phyloP scores from a whole-genome alignment of 2,888 invertebrate genomes.

The Andrena bucephala region DNA sequence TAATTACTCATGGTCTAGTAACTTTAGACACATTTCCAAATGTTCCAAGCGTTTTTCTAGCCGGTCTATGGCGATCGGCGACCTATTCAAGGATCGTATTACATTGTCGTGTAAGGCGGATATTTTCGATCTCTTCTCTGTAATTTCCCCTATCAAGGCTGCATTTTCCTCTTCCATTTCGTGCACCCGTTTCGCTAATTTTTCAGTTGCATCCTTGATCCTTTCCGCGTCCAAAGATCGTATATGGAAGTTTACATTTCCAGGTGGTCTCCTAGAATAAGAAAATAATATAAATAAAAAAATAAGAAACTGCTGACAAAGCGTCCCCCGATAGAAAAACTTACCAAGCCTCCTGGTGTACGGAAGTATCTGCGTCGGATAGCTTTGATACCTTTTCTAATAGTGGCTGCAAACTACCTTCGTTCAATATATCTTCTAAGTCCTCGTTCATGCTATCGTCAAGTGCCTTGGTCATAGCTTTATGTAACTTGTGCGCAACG shows the following conservation, averaged over 20 bases:
- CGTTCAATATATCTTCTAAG: conserved; percentile 71
- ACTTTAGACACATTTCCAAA: conserved; percentile 53
- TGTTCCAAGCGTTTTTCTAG: conserved; percentile 63
- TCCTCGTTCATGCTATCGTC: conserved; percentile 69
- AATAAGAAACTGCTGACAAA: neutral
- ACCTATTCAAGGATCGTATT: conserved; percentile 47
- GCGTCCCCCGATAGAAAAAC: conserved; percentile 13
- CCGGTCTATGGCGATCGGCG: conserved; percentile 50
- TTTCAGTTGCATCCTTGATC: conserved; percentile 71
- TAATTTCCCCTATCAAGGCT: conserved; percentile 67
- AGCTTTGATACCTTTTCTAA: conserved; percentile 71
- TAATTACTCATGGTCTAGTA: conserved; percentile 36
- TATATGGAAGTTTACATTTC: conserved; percentile 76
- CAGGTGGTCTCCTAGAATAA: conserved; percentile 79
- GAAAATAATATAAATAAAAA: neutral
- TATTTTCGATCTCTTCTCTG: conserved; percentile 64
- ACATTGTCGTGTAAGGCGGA: conserved; percentile 57
- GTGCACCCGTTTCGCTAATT: conserved; percentile 67
- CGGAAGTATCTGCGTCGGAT: conserved; percentile 57
- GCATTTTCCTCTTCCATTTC: conserved; percentile 76
- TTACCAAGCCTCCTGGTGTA: conserved; percentile 74
- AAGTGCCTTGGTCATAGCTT: conserved; percentile 72
- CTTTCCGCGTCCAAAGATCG: conserved; percentile 74
- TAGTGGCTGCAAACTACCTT: conserved; percentile 71
- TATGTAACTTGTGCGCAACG: conserved; percentile 69